These are phyloP conservation scores for Melanophora roralis DNA, from an alignment of 2,888 invertebrate genomes.

Conservation along the genomic window DNA sequence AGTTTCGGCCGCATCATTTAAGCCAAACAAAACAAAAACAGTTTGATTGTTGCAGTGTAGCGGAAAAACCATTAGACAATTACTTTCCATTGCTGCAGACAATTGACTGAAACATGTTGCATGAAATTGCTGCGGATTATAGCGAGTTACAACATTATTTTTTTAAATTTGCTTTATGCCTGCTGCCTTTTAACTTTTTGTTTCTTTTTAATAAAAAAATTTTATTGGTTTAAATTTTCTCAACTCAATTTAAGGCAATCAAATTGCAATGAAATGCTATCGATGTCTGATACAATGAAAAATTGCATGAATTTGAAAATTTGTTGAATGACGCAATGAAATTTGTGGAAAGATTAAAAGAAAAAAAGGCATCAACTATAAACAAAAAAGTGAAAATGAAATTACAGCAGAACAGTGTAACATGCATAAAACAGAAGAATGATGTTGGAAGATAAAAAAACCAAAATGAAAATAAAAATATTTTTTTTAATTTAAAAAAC, in stretches of 20 bases:
- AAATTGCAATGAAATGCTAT: slow-evolving; percentile 62
- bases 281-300: slow-evolving; percentile 61
- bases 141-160: slow-evolving; percentile 34
- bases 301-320: slow-evolving; percentile 62
- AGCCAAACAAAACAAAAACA: slow-evolving; percentile 32
- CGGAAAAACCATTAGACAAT: slow-evolving; percentile 44
- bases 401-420: neutral
- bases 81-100: slow-evolving; percentile 44
- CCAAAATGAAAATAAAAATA: too few species aligned
- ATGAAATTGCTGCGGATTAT: slow-evolving; percentile 32
- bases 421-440: too few species aligned
- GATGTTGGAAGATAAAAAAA: too few species aligned
- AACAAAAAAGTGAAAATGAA: slow-evolving; percentile 19
- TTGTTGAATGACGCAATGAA: slow-evolving; percentile 62
- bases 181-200: slow-evolving; percentile 17
- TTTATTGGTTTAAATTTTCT: slow-evolving; percentile 45
- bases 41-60: slow-evolving; percentile 41
- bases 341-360: slow-evolving; percentile 39
- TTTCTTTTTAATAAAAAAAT: neutral
- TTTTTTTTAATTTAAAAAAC: too few species aligned
- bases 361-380: neutral
- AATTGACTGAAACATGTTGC: slow-evolving; percentile 46
- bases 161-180: neutral
- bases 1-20: slow-evolving; percentile 49
- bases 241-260: slow-evolving; percentile 59